A percentile compares a stretch with the other conserved stretches of the same genome.
phyloP scores from a whole-genome alignment of 2,888 invertebrate genomes.

The Sinotaia quadrata region DNA sequence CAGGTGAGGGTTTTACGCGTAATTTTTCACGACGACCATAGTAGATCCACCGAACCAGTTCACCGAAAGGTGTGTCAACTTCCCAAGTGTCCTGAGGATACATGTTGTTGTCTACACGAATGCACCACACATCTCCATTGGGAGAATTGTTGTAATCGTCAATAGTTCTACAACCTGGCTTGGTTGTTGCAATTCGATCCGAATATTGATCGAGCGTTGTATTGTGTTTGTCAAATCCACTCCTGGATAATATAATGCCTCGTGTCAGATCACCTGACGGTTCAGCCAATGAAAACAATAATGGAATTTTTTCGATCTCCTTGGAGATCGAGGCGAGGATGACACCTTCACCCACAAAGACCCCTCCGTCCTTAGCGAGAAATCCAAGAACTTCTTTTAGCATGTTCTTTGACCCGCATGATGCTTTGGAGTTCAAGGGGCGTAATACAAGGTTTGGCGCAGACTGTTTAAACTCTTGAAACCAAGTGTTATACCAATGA shows the following conservation, averaged over 20 bases:
- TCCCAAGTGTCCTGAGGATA: constrained; percentile 29
- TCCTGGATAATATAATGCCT: constrained; percentile 20
- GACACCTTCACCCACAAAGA: constrained; percentile 27
- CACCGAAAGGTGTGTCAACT: constrained; percentile 2
- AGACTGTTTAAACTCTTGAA: constrained; percentile 30
- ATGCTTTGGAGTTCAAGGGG: not conserved
- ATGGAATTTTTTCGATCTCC: not conserved
- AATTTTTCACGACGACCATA: constrained; percentile 14
- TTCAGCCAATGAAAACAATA: constrained; percentile 15
- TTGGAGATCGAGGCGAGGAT: constrained; percentile 13
- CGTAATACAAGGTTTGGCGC: constrained; percentile 18
- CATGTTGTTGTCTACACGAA: not conserved
- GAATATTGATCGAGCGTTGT: not conserved
- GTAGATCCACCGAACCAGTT: constrained; percentile 26
- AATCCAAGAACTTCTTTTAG: constrained; percentile 5
- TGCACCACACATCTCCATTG: not conserved
- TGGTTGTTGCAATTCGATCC: not conserved
- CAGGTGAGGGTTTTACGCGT: not conserved
- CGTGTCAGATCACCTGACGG: constrained; percentile 1
- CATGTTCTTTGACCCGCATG: constrained; percentile 20
- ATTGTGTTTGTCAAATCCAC: constrained; percentile 22
- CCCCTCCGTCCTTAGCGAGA: constrained; percentile 22
- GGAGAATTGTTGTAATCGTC: not conserved
- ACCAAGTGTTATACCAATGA: constrained; percentile 32
- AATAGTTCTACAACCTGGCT: not conserved